Conservation (phyloP, 2,888 invertebrate species). For the Hypomecis atomaria region DNA sequence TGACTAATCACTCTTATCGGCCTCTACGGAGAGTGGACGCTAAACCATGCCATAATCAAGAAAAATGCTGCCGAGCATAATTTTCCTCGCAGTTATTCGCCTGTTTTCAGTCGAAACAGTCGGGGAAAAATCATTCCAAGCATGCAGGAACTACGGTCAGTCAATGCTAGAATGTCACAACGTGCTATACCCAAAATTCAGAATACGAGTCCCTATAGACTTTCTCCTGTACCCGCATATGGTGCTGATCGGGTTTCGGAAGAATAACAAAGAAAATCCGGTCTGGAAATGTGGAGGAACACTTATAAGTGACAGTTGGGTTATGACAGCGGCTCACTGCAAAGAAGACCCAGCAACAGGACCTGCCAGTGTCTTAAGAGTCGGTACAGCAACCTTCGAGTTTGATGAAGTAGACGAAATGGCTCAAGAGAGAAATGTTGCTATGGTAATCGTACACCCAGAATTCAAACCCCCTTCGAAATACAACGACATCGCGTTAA, state of each 20-base stretch:
- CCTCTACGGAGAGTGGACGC: conserved; percentile 7
- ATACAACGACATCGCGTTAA: conserved; percentile 87
- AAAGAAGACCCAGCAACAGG: conserved; percentile 72
- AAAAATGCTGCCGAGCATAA: conserved; percentile 29
- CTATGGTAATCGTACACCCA: conserved; percentile 80
- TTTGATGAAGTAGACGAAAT: conserved; percentile 76
- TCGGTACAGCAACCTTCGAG: conserved; percentile 83
- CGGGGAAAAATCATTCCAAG: conserved; percentile 70
- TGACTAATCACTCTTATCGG: conserved; percentile 43
- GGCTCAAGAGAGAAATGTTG: conserved; percentile 80
- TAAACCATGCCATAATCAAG: conserved; percentile 17
- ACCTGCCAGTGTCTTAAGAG: conserved; percentile 76
- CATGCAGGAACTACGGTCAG: conserved; percentile 69
- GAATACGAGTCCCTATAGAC: conserved; percentile 74
- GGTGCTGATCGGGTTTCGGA: conserved; percentile 80
- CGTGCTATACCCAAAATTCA: conserved; percentile 60
- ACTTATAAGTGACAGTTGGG: conserved; percentile 71
- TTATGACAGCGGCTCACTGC: conserved; percentile 79
- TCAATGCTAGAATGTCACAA: conserved; percentile 79
- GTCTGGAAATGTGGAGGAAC: conserved; percentile 79
- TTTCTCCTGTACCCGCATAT: conserved; percentile 86
- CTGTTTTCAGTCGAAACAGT: conserved; percentile 41
- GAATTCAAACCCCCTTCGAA: conserved; percentile 82
- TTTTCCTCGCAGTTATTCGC: conserved; percentile 28
- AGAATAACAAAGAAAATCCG: conserved; percentile 41